phyloP scores from a whole-genome alignment of 2,113 vertebrate genomes.

The Gallinago media region DNA sequence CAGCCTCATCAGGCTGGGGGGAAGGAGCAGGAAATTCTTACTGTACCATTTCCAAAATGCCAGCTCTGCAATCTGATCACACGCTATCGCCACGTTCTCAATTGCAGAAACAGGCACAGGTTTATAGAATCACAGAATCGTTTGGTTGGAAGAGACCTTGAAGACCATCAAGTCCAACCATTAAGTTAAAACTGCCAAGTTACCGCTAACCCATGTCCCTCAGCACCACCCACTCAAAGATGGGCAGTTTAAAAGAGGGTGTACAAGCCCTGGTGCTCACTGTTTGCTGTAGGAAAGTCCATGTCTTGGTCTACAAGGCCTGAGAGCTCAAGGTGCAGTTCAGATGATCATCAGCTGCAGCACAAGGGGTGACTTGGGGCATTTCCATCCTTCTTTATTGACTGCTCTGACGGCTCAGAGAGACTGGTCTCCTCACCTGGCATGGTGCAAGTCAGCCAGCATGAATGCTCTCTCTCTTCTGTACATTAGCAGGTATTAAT shows the following conservation, averaged over 20 bases:
- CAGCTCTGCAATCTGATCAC: not conserved
- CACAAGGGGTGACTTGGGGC: not conserved
- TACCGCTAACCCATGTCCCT: not conserved
- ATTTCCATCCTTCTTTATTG: not conserved
- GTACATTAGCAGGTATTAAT: not conserved
- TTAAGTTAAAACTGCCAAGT: not conserved
- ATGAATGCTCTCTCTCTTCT: not conserved
- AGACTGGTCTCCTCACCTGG: not conserved
- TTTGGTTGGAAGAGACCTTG: not conserved
- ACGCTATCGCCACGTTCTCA: accelerated
- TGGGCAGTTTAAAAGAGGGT: not conserved
- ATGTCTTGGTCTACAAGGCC: not conserved
- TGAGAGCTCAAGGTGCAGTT: not conserved
- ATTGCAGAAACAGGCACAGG: not conserved
- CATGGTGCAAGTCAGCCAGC: not conserved
- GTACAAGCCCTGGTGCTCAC: not conserved
- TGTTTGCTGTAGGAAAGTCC: not conserved
- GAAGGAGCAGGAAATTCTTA: not conserved
- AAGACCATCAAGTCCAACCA: not conserved
- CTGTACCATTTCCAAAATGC: accelerated
- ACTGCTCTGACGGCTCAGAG: not conserved
- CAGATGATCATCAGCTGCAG: not conserved
- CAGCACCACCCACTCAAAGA: not conserved
- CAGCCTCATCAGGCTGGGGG: not conserved
- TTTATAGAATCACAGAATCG: not conserved